A percentile compares a stretch with the other conserved stretches of the same genome.
Evolutionary conservation across 2,888 invertebrate genomes (phyloP).

Genomic region (Diadegma fenestrale): DNA sequence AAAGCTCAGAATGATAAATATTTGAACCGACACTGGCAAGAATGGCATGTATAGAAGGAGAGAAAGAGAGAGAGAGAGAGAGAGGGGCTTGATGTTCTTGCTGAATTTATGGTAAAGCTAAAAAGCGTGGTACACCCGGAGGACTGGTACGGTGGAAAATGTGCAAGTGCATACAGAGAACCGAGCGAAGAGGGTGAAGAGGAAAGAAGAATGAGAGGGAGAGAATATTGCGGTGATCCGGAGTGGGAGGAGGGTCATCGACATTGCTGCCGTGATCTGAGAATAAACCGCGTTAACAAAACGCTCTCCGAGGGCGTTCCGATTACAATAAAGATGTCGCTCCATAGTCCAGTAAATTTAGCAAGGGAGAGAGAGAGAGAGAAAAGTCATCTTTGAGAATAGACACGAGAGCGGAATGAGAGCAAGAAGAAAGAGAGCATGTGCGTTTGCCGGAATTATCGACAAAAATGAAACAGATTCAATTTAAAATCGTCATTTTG

Average conservation of each 20-base stretch:
- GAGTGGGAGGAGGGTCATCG: conserved; percentile 67
- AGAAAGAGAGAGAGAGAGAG: conserved; percentile 3
- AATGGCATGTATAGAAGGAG: conserved; percentile 22
- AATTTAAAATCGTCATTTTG: neutral
- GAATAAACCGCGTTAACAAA: conserved; percentile 69
- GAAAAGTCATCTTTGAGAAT: conserved; percentile 23
- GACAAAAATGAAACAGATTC: neutral
- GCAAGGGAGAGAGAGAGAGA: neutral
- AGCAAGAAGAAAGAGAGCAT: neutral
- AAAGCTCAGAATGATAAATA: conserved; percentile 33
- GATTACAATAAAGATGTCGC: conserved; percentile 71
- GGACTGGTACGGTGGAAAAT: conserved; percentile 39
- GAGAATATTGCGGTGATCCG: conserved; percentile 31
- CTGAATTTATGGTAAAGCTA: conserved; percentile 36
- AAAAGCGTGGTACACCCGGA: conserved; percentile 26
- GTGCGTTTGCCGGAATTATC: neutral
- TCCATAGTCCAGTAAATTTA: conserved; percentile 52
- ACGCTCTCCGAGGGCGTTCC: conserved; percentile 54
- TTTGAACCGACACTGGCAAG: conserved; percentile 32
- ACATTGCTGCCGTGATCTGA: conserved; percentile 69
- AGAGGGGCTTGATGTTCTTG: conserved; percentile 2
- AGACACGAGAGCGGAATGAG: conserved; percentile 15
- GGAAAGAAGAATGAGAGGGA: conserved; percentile 46
- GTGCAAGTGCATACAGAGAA: conserved; percentile 51
- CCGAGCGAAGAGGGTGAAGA: conserved; percentile 13